These are phyloP conservation scores for Acromyrmex echinatior DNA, from an alignment of 1,140 invertebrate genomes.

Conservation along the genomic window DNA sequence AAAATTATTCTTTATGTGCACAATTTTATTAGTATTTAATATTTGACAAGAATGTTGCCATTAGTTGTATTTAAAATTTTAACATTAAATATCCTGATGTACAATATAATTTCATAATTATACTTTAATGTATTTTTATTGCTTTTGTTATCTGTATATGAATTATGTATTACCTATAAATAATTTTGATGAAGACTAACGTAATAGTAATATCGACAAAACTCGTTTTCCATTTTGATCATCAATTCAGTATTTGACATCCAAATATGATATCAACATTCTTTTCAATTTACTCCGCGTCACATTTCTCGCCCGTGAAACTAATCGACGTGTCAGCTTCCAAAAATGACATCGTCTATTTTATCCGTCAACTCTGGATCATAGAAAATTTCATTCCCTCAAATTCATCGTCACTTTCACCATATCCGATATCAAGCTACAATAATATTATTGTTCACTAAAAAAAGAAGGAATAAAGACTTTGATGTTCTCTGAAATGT, in stretches of 20 bases:
- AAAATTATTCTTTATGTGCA: too few relatives aligned
- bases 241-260: neutral
- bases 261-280: neutral
- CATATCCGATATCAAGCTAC: too few relatives aligned
- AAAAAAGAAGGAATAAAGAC: neutral
- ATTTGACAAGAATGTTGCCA: neutral
- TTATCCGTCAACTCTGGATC: neutral
- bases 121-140: neutral
- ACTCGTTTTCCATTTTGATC: neutral
- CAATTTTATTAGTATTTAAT: neutral
- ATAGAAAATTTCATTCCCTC: conserved; percentile 7
- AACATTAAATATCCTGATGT: neutral
- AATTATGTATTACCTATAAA: neutral
- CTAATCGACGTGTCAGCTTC: conserved; percentile 28
- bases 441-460: neutral
- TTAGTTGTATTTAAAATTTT: neutral
- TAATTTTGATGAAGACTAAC: neutral
- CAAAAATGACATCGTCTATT: conserved; percentile 1
- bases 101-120: neutral
- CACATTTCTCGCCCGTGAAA: neutral
- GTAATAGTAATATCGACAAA: neutral
- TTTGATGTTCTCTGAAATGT: neutral
- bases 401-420: neutral
- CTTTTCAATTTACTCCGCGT: neutral
- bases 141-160: neutral